Base-by-base conservation (phyloP, 2,888 invertebrate genomes). In the Ochropleura leucogaster region DNA sequence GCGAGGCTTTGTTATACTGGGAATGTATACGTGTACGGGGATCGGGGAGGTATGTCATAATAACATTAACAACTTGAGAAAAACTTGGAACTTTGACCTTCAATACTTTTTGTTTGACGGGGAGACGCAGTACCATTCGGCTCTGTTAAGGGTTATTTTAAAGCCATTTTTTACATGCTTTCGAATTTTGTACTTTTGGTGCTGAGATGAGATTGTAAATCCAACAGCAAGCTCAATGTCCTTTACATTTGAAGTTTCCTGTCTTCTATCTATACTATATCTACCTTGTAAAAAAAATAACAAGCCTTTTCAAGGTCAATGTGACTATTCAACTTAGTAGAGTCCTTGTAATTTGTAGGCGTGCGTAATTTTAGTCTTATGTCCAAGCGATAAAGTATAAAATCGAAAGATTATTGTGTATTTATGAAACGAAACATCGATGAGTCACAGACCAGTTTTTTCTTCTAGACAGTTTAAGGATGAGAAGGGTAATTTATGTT, bases 401-500 rank as follows among this genome's bases (percentile, higher is more conserved):
- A 55, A 44, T 67, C 4, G 14, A 55, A 49, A 49, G 6, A 55
- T 49, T 14, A 9, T n/a, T n/a, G 14, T 3, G 0, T n/a, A 6
- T 66, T 47, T n/a, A 40, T 53, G 5, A 6, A 18, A 67, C 6
- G 4, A 14, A 65, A 47, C 20, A 55, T 65, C 4, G 47, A 5
- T 74, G 14, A 18, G 18, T 72, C 49, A 63, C 20, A 51, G 40
- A 70, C 62, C 9, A 3, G 62, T 76, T 76, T 63, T 30, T 49
- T 55, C 7, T 30, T 62, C 6, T 16, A 44, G 20, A 78, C 3
- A 59, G 12, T 70, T 63, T 60, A 46, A 49, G 18, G 12, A 70
- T 79, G 44, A 55, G 16, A 55, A 71, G 63, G 2, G 42, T 75
- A 49, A 51, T 49, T 64, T 68, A 46, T 44, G 20, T 30, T n/a